phyloP scores from a whole-genome alignment of 1,140 invertebrate genomes.

The Zaprionus ghesquierei region DNA sequence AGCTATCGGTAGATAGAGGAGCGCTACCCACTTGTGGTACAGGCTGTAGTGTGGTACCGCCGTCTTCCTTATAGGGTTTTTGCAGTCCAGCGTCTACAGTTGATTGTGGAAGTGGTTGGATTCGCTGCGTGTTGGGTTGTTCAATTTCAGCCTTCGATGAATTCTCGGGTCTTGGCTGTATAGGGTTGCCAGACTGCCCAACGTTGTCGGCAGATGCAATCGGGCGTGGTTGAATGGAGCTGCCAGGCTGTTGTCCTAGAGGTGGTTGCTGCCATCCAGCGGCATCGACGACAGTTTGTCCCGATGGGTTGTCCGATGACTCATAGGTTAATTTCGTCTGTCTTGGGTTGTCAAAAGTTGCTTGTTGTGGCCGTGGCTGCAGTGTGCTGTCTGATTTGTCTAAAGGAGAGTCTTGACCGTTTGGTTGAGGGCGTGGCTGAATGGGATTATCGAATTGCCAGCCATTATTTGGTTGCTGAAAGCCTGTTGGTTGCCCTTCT shows the following conservation, averaged over 20 bases:
- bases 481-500: neutral
- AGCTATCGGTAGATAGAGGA: neutral
- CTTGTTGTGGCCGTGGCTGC: neutral
- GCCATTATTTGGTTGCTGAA: neutral
- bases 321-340: neutral
- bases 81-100: neutral
- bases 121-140: neutral
- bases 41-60: conserved; percentile 15
- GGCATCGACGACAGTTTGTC: neutral
- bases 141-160: neutral
- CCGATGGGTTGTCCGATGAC: neutral
- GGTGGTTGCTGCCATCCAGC: neutral
- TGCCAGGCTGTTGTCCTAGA: neutral
- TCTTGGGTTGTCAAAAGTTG: neutral
- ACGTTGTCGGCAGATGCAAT: neutral
- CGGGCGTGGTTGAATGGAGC: neutral
- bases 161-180: neutral
- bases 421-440: conserved; percentile 35
- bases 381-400: neutral
- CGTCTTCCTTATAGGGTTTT: neutral
- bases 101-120: conserved; percentile 1
- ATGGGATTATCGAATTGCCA: conserved; percentile 1
- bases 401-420: neutral
- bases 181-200: neutral
- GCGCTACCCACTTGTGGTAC: neutral